Base-by-base conservation (phyloP, 1,140 invertebrate genomes). In the Chrysoperla carnea region DNA sequence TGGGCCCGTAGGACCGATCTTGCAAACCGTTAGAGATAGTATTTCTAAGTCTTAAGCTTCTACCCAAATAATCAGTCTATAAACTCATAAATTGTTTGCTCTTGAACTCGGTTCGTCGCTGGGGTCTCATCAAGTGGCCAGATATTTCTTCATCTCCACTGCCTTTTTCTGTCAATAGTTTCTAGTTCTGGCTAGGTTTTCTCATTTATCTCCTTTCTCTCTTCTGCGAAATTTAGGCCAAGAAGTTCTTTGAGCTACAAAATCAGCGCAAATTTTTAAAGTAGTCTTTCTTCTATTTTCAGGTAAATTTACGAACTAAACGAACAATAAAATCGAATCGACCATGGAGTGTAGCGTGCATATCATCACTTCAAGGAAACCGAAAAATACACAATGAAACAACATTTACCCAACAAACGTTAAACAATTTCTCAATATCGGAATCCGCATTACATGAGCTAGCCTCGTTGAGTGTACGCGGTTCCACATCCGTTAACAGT, bases 321-420 rank as follows among this genome's bases (percentile, higher is more conserved):
- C 60, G 62, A 36, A 60, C 50, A 40, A 56, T 51, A 50, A 66
- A 63, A 47, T 67, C 65, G 42, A 72, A 74, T 29, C 66, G 84
- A 37, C 85, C 84, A 1, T 86, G 83, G 83, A 86, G 83, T 44
- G 82, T 88, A 7, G 83, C 84, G 6, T 87, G 82, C 46, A 67
- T 86, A 8, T 78, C 81, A 15, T 80, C 83, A 54, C 61, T 83
- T 46, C 31, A 33, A 33, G 17, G 17, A 23, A 23, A 23, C 5
- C 17, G 17, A 23, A 23, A 23, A 23, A 23, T 23, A 2, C 17
- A 23, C n/a, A 14, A 17, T 14, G 46, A 48, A 37, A 41, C 55
- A 15, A 50, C 52, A 46, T 52, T 56, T 23, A 56, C 52, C 8
- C 50, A 50, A 49, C 58, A 46, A 51, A 70, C 50, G 23, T 59